A percentile compares a stretch with the other conserved stretches of the same genome.
Evolutionary conservation across 1,140 invertebrate species (phyloP).

Genomic region (Coboldia fuscipes): DNA sequence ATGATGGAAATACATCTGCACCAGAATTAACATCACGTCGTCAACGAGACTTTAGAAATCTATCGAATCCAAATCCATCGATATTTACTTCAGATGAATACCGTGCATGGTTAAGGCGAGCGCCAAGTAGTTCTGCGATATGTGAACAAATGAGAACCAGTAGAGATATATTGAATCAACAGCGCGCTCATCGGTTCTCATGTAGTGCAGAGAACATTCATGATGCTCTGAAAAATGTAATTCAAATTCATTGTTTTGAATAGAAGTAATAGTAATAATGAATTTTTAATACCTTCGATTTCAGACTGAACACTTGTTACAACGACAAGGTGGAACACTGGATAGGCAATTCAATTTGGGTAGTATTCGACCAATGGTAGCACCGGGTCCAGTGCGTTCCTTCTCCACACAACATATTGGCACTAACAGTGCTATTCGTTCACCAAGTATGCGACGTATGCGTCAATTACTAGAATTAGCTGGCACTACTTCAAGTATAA

Average conservation of each 20-base stretch:
- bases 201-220: slow-evolving; percentile 80
- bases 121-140: slow-evolving; percentile 77
- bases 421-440: slow-evolving; percentile 28
- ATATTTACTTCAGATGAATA: slow-evolving; percentile 83
- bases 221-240: slow-evolving; percentile 53
- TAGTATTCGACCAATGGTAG: slow-evolving; percentile 7
- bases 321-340: slow-evolving; percentile 28
- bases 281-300: slow-evolving; percentile 2
- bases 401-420: slow-evolving; percentile 42
- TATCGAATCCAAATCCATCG: slow-evolving; percentile 18
- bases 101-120: slow-evolving; percentile 66
- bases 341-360: slow-evolving; percentile 26
- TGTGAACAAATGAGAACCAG: slow-evolving; percentile 70
- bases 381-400: slow-evolving; percentile 29
- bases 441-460: slow-evolving; percentile 51
- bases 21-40: slow-evolving; percentile 52
- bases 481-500: slow-evolving; percentile 26
- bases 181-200: slow-evolving; percentile 51
- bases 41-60: slow-evolving; percentile 26
- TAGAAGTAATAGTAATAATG: neutral
- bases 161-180: slow-evolving; percentile 34
- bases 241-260: neutral
- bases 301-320: slow-evolving; percentile 37
- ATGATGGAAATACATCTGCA: slow-evolving; percentile 59
- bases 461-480: slow-evolving; percentile 55